phyloP scores from a whole-genome alignment of 1,140 invertebrate species.

The Aphelinus certus region DNA sequence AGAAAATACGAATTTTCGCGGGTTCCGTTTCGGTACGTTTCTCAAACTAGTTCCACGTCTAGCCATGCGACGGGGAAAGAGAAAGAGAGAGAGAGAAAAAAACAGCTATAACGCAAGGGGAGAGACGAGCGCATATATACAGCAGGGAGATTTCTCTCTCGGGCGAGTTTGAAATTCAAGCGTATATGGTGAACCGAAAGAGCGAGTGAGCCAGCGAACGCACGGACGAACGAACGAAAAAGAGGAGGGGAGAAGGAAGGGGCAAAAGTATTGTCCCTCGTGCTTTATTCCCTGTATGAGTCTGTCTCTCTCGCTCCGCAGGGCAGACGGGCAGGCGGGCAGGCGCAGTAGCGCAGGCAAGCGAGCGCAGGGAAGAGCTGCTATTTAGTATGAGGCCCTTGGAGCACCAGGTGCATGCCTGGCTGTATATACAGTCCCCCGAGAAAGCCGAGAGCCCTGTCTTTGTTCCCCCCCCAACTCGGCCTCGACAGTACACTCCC shows the following conservation, averaged over 20 bases:
- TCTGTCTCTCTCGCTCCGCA: background rate
- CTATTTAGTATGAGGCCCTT: constrained; percentile 63
- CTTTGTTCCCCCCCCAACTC: constrained; percentile 55
- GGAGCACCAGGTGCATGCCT: constrained; percentile 61
- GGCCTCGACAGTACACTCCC: constrained; percentile 37
- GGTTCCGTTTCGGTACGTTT: too few species aligned
- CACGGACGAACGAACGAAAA: background rate
- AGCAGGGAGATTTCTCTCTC: too few species aligned
- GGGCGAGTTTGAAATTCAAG: too few species aligned
- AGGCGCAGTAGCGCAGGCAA: constrained; percentile 37
- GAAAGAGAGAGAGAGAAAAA: too few species aligned
- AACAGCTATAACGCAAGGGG: too few species aligned
- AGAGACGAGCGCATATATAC: too few species aligned
- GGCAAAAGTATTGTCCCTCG: constrained; percentile 62
- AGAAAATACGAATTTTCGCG: too few species aligned
- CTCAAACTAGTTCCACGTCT: too few species aligned
- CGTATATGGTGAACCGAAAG: too few species aligned
- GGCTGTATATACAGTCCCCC: constrained; percentile 58
- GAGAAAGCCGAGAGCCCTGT: constrained; percentile 56
- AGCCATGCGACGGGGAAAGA: too few species aligned
- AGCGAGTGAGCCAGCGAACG: too few species aligned
- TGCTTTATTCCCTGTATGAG: constrained; percentile 21
- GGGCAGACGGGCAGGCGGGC: too few species aligned
- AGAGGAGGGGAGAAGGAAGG: background rate
- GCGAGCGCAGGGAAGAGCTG: constrained; percentile 48